Evolutionary conservation across 2,888 invertebrate genomes (phyloP).

Genomic region (Ornithoptera alexandrae): DNA sequence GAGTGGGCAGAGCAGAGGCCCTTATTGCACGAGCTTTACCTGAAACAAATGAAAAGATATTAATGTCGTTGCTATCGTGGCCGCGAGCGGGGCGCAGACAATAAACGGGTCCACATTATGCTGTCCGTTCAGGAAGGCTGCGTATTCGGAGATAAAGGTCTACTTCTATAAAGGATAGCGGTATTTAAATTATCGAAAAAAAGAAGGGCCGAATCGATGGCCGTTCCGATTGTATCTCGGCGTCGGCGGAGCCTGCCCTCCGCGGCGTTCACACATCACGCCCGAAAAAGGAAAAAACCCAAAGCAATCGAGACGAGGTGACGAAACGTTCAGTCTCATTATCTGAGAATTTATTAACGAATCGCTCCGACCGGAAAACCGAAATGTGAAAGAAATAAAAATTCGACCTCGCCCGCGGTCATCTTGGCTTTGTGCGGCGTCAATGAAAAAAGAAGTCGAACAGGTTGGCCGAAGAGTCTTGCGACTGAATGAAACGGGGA

Average conservation of each 20-base stretch:
- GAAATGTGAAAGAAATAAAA: conserved; percentile 80
- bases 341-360: conserved; percentile 81
- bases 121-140: conserved; percentile 18
- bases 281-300: conserved; percentile 67
- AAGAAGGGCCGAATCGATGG: conserved; percentile 65
- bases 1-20: conserved; percentile 56
- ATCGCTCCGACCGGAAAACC: conserved; percentile 79
- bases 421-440: conserved; percentile 76
- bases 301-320: conserved; percentile 79
- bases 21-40: conserved; percentile 71
- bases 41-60: conserved; percentile 50
- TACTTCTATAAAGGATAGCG: conserved; percentile 65
- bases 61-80: not conserved
- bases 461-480: conserved; percentile 70
- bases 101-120: conserved; percentile 8
- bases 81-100: not conserved
- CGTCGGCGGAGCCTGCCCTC: conserved; percentile 53
- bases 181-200: conserved; percentile 74
- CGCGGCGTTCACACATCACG: conserved; percentile 75
- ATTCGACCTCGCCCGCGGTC: conserved; percentile 79
- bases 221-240: conserved; percentile 68
- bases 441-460: conserved; percentile 79
- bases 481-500: conserved; percentile 77
- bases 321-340: conserved; percentile 81
- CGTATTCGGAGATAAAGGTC: conserved; percentile 44